A percentile compares a stretch with the other conserved stretches of the same genome.
Evolutionary conservation across 2,797 vertebrate genomes (phyloP).

Genomic region (Halcyon smyrnensis): DNA sequence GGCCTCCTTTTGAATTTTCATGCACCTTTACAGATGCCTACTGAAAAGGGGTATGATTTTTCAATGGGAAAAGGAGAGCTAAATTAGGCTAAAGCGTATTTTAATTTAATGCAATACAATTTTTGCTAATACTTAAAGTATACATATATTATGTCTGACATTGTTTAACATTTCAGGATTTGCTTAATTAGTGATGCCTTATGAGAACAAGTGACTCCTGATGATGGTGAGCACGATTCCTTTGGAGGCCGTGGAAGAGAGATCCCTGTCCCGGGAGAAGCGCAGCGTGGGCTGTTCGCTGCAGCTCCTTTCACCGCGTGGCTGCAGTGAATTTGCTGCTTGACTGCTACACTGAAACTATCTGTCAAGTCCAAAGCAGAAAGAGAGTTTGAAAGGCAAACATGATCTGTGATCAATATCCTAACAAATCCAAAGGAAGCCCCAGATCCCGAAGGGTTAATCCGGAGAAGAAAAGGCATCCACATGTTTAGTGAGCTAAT

Average conservation of each 20-base stretch:
- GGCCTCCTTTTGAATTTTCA: constrained; percentile 11
- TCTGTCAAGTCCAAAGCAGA: constrained; percentile 74
- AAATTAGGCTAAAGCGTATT: constrained; percentile 21
- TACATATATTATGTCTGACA: constrained; percentile 7
- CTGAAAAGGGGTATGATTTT: not conserved
- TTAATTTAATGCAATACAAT: not conserved
- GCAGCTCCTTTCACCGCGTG: constrained; percentile 13
- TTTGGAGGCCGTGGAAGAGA: not conserved
- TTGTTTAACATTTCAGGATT: not conserved
- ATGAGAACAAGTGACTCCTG: not conserved
- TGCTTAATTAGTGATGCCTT: constrained; percentile 5
- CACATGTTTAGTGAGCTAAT: constrained; percentile 80
- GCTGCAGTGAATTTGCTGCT: constrained; percentile 66
- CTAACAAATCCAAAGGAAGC: constrained; percentile 85
- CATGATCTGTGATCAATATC: constrained; percentile 83
- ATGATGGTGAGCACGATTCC: not conserved
- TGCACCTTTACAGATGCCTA: not conserved
- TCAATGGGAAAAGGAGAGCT: not conserved
- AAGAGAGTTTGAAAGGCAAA: constrained; percentile 79
- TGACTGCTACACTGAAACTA: constrained; percentile 67
- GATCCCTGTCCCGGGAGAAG: not conserved
- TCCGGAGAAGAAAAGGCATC: constrained; percentile 82
- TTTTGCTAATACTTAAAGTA: constrained; percentile 18
- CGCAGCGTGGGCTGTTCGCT: not conserved
- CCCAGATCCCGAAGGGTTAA: constrained; percentile 85